phyloP scores from a whole-genome alignment of 2,888 invertebrate genomes.

The Cheilosia vernalis region DNA sequence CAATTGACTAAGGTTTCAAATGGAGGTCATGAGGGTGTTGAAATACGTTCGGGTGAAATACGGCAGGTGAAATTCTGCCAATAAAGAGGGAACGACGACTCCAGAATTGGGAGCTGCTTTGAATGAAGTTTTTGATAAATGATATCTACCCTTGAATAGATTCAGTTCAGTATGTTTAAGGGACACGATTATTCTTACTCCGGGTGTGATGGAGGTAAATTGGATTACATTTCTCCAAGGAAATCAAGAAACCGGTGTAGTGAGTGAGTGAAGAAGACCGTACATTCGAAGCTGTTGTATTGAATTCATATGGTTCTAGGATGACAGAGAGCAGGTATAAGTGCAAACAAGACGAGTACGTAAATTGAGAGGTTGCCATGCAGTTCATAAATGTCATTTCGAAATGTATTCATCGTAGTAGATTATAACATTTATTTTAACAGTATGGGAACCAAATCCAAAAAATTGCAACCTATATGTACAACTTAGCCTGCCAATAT shows the following conservation, averaged over 20 bases:
- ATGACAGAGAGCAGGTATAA: too few relatives aligned
- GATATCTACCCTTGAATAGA: background rate
- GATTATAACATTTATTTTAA: too few relatives aligned
- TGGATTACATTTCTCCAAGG: constrained; percentile 27
- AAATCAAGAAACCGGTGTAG: constrained; percentile 23
- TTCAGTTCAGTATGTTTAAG: background rate
- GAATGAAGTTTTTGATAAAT: constrained; percentile 13
- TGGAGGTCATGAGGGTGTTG: background rate
- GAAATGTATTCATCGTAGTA: too few relatives aligned
- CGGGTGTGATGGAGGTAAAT: constrained; percentile 13
- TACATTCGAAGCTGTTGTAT: background rate
- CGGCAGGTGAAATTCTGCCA: background rate
- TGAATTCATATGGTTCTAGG: background rate
- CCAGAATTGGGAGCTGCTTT: background rate
- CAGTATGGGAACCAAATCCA: too few relatives aligned
- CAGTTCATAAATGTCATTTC: too few relatives aligned
- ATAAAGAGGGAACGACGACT: background rate
- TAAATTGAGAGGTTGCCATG: too few relatives aligned
- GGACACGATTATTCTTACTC: constrained; percentile 33
- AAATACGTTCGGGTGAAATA: too few relatives aligned
- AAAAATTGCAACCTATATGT: too few relatives aligned
- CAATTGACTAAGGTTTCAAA: constrained; percentile 37
- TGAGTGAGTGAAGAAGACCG: background rate
- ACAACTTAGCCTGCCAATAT: too few relatives aligned
- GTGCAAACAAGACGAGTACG: too few relatives aligned